Base-by-base conservation (phyloP, 2,888 invertebrate genomes). In the Coenonympha arcania region DNA sequence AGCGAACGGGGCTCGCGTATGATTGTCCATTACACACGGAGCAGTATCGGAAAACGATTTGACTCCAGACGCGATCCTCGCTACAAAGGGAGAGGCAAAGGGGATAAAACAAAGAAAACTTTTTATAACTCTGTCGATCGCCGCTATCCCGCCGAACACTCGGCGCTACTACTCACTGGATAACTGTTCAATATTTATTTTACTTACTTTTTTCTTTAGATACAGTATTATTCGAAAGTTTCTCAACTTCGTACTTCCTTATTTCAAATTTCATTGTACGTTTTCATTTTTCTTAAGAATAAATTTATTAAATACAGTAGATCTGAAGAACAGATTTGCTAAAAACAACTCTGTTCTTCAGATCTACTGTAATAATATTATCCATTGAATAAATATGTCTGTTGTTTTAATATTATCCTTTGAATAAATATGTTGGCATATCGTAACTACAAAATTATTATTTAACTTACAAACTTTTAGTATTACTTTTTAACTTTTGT, bases 1-100 rank as follows among this genome's bases (percentile, higher is more conserved):
- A 2, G 16, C 9, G 63, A 65, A 69, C 63, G 65, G 66, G 68
- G 62, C 65, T 52, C 74, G 66, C 73, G 70, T 75, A 76, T 79
- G 76, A 79, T 77, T 78, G 73, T 76, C 76, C 76, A 75, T 79
- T 76, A 78, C 74, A 72, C 69, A 77, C 72, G 76, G 72, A 79
- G 75, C 73, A 71, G 67, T 82, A 82, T 82, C 65, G 80, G 81
- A 80, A 82, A 82, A 81, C 83, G 76, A 82, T 83, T 81, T 72
- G 65, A 64, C 68, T 69, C 73, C 72, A 71, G 74, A 72, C 71
- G 69, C 58, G 57, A 63, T 63, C 66, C 62, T 13, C 48, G 61
- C 37, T 19, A 64, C 66, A 64, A 63, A 61, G 56, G 63, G 62
- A 57, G 66, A 22, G 37, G 28, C n/a, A n/a, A n/a, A n/a, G 57